Base-by-base conservation (phyloP, 1,140 invertebrate genomes). In the Neelides sp. region DNA sequence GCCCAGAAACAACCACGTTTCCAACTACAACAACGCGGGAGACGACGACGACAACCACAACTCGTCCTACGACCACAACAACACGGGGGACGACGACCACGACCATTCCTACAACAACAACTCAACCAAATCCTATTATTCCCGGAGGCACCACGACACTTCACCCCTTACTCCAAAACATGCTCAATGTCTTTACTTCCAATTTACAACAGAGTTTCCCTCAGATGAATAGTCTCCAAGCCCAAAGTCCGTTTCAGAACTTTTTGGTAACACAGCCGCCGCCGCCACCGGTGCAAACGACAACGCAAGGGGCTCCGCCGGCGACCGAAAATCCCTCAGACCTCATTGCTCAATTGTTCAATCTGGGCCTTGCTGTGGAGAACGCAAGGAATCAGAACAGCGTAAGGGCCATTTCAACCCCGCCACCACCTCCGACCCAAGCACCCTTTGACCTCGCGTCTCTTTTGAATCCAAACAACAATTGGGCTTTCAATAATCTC, bases 331-430 rank as follows among this genome's bases (percentile, higher is more conserved):
- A 41, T 13, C 54, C 51, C 0, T 52, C 52, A 22, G 57, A 59
- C 28, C 30, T 59, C 7, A 24, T 59, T 1, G 30, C 54, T 13
- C 54, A 55, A 35, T 44, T 59, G 13, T 24, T 59, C 12, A 49
- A 51, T 17, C 19, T 55, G n/a, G 52, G 52, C 27, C 19, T 35
- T 24, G 36, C 27, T 20, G 37, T 39, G 34, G 19, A 19, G 28
- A 23, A 43, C 26, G 17, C 27, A 19, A 26, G 7, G 23, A 51
- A 8, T n/a, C 23, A 35, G 36, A 20, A 0, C 40, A 53, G 27
- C 22, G 23, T 15, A 24, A 57, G 17, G 22, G 15, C 12, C 28
- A 45, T 20, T 23, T 13, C 57, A 40, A 55, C 39, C 28, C 35
- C 42, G 23, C 32, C 46, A 26, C 24, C 43, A 43, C 3, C 26